Base-by-base conservation (phyloP, 2,888 invertebrate genomes). In the Sarcophaga rosellei region DNA sequence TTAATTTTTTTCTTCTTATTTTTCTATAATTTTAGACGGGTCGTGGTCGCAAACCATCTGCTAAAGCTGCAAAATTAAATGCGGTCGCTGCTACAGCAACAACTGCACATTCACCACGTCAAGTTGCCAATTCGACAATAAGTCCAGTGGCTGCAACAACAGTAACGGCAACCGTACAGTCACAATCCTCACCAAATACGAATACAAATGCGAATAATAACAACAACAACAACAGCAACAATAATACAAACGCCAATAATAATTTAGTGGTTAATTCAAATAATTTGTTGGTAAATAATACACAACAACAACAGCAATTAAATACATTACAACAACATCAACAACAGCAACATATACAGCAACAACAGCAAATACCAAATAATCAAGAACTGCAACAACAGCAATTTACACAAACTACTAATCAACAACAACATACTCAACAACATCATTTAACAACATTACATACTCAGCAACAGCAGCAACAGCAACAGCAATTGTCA, bases 21-120 rank as follows among this genome's bases (percentile, higher is more conserved):
- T 84, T 75, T 53, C 72, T 68, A 81, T 75, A 45, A 57, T 90
- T 88, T 44, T 88, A 92, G 92, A 90, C 92, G 90, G 75, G 80
- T 69, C 92, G 92, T 89, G 91, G 92, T 89, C 92, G 92, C 78
- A 92, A 92, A 84, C 86, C 90, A 89, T 90, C 90, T 88, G 91
- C 92, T 89, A 92, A 92, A 90, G 90, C 91, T 89, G 92, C 90
- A 85, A 92, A 92, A 90, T 90, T 92, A 89, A 93, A 91, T 91
- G 90, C 92, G 87, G 88, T 89, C 88, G 89, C 88, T 25, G 88
- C 89, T 84, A 88, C 90, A 84, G 89, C 89, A 85, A 90, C 92
- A 88, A 88, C 91, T 89, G 91, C 91, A 82, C 90, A 89, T 88
- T 92, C 93, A 89, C 92, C 92, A 81, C 87, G 84, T 73, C 86